These are phyloP conservation scores for Drosophila putrida DNA, from an alignment of 2,888 invertebrate species.

Conservation along the genomic window DNA sequence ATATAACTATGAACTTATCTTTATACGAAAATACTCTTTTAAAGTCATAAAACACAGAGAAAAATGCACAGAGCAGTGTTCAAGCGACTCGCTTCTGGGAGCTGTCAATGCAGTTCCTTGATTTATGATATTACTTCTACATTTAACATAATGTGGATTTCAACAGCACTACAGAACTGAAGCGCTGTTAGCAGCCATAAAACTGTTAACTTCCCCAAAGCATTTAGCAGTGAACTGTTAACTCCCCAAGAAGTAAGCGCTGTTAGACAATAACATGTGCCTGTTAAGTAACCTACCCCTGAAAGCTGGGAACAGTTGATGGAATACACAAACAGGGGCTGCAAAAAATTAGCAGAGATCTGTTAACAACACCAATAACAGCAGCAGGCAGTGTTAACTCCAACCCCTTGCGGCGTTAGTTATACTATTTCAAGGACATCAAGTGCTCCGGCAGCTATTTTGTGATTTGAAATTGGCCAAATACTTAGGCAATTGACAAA, in stretches of 20 bases:
- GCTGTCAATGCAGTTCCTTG: background rate
- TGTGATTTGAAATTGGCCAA: conserved; percentile 41
- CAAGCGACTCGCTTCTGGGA: background rate
- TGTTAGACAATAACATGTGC: conserved; percentile 1
- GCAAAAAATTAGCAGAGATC: conserved; percentile 9
- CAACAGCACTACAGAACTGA: background rate
- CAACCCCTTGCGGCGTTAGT: background rate
- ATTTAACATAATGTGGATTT: conserved; percentile 16
- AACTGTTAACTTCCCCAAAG: background rate
- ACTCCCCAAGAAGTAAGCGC: background rate
- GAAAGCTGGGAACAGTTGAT: conserved; percentile 59
- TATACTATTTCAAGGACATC: conserved; percentile 39
- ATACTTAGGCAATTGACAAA: conserved; percentile 50
- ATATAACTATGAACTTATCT: background rate
- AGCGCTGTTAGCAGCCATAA: background rate
- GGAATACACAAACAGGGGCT: conserved; percentile 44
- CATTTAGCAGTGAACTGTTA: conserved; percentile 23
- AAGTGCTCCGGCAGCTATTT: conserved; percentile 13
- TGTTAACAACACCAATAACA: background rate
- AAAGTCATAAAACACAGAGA: background rate
- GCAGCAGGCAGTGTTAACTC: background rate
- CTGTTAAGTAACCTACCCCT: conserved; percentile 31
- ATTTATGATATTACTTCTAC: background rate
- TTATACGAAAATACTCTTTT: background rate
- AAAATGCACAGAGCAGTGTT: background rate